phyloP scores from a whole-genome alignment of 1,140 invertebrate genomes.

The Ceratosolen solmsi region DNA sequence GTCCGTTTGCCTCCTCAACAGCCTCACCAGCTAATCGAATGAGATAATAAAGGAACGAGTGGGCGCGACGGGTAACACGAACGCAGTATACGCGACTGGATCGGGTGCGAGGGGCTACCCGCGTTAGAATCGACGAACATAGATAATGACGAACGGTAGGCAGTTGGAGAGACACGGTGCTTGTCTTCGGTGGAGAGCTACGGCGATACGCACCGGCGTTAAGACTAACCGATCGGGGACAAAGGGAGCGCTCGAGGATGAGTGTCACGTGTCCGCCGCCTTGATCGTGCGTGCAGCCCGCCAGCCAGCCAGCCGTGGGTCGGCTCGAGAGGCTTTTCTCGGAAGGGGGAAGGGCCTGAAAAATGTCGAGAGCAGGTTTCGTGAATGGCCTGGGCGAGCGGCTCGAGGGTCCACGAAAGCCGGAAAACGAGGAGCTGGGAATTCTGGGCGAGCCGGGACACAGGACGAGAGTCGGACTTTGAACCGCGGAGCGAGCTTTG shows the following conservation, averaged over 20 bases:
- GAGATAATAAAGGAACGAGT: too few species aligned
- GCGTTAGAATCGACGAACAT: too few species aligned
- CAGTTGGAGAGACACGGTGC: too few species aligned
- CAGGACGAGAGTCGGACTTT: not conserved
- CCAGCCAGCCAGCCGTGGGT: not conserved
- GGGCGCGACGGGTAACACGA: too few species aligned
- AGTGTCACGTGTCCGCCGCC: constrained; percentile 3
- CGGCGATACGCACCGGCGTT: too few species aligned
- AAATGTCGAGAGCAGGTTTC: constrained; percentile 39
- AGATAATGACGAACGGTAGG: too few species aligned
- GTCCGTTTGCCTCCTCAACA: too few species aligned
- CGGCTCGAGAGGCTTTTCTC: constrained; percentile 26
- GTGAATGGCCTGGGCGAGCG: constrained; percentile 7
- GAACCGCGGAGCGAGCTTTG: not conserved
- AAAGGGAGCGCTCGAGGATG: not conserved
- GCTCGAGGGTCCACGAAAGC: not conserved
- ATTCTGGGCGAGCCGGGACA: not conserved
- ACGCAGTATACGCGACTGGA: not conserved
- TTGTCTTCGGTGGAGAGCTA: too few species aligned
- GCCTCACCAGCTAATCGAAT: too few species aligned
- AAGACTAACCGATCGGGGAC: not conserved
- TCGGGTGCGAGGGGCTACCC: too few species aligned
- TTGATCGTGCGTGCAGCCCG: not conserved
- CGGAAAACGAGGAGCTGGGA: constrained; percentile 11
- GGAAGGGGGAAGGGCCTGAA: constrained; percentile 27